These are phyloP conservation scores for Mareca penelope DNA, from an alignment of 2,797 vertebrate species.

Conservation along the genomic window DNA sequence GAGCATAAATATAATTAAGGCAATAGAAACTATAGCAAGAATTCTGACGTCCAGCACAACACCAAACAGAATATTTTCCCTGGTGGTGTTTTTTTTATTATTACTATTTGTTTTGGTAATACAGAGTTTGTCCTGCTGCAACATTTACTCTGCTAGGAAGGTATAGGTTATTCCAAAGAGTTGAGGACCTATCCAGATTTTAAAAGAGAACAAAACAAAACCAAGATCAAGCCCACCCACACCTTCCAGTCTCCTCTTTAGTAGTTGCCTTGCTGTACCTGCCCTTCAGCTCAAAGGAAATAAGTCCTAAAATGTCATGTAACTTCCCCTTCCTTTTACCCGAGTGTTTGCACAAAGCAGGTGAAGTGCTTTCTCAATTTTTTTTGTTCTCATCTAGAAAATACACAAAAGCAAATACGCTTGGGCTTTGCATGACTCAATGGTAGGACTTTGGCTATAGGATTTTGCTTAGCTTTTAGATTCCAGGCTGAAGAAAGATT, in stretches of 20 bases:
- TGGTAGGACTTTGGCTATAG: background rate
- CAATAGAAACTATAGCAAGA: background rate
- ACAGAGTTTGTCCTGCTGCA: background rate
- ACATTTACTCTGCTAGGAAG: background rate
- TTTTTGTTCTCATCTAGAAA: background rate
- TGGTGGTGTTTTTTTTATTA: background rate
- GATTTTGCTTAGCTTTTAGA: background rate
- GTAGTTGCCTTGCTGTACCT: background rate
- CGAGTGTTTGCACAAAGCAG: background rate
- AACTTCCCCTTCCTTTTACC: background rate
- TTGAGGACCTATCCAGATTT: background rate
- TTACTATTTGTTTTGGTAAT: background rate
- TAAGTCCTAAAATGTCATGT: background rate
- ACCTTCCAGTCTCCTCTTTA: background rate
- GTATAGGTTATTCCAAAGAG: background rate
- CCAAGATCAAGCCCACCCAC: background rate
- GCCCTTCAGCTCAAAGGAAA: background rate
- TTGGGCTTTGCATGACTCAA: background rate
- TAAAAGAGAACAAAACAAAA: background rate
- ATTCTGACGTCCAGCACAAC: background rate
- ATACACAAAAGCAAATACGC: background rate
- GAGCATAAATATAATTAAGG: background rate
- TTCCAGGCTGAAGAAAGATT: background rate
- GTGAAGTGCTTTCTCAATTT: background rate
- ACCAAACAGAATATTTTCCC: background rate